Percentiles rank a stretch among this genome's conserved stretches.
phyloP scores from a whole-genome alignment of 2,113 vertebrate genomes.

The Zosterops hypoxanthus region DNA sequence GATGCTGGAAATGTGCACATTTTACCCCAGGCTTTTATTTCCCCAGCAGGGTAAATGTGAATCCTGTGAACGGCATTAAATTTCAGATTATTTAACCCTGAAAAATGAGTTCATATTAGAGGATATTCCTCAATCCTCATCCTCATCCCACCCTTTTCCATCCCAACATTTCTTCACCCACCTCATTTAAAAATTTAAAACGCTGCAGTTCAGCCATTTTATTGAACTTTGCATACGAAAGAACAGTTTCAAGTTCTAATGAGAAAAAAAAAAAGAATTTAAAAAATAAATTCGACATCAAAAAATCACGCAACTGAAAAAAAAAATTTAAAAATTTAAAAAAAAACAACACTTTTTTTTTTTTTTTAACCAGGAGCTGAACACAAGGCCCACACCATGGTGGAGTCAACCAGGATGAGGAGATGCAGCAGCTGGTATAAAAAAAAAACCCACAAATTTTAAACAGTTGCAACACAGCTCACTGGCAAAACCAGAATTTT shows the following conservation, averaged over 20 bases:
- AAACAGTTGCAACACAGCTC: constrained; percentile 5
- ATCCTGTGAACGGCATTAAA: not conserved
- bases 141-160: not conserved
- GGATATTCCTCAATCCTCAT: not conserved
- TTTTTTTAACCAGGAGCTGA: not conserved
- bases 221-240: constrained; percentile 60
- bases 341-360: not conserved
- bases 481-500: not conserved
- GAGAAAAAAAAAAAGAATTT: not conserved
- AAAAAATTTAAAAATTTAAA: no score
- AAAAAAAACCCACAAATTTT: not conserved
- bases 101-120: not conserved
- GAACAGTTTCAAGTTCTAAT: constrained; percentile 39
- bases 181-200: no score
- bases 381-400: not conserved
- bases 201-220: not conserved
- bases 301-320: not conserved
- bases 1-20: not conserved
- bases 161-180: rapidly evolving
- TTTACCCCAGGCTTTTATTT: not conserved
- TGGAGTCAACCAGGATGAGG: not conserved
- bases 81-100: not conserved
- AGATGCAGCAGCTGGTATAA: not conserved
- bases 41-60: not conserved
- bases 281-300: constrained; percentile 59